Conservation (phyloP, 2,113 vertebrate genomes). For the Nesoenas mayeri region DNA sequence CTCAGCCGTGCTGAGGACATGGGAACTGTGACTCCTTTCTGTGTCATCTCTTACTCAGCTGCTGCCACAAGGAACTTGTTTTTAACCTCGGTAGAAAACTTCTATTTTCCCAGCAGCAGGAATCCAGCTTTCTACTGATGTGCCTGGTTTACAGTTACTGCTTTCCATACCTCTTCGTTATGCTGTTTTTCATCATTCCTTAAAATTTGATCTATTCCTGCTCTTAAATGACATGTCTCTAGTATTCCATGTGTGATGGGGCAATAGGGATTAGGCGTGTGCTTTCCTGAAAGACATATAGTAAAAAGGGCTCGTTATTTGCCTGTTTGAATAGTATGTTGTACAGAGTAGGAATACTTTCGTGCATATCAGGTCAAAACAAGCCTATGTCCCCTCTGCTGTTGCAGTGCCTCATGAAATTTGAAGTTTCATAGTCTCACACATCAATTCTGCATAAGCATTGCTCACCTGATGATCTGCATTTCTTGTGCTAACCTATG, state of each 20-base stretch:
- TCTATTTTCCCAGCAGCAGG: accelerated
- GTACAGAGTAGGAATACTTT: neutral
- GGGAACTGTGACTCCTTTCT: neutral
- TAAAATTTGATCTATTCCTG: neutral
- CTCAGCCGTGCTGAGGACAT: neutral
- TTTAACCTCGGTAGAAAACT: neutral
- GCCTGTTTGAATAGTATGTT: neutral
- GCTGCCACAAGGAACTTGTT: neutral
- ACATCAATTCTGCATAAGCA: neutral
- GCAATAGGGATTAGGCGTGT: neutral
- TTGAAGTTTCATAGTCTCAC: neutral
- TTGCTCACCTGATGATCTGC: accelerated
- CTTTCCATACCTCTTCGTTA: neutral
- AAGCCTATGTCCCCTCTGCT: neutral
- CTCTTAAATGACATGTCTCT: neutral
- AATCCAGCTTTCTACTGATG: neutral
- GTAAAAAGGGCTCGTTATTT: neutral
- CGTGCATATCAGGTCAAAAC: neutral
- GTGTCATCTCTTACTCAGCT: neutral
- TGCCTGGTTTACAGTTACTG: neutral
- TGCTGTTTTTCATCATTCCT: neutral
- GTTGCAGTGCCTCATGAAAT: neutral
- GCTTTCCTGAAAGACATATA: neutral
- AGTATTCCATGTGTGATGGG: neutral
- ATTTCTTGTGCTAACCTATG: neutral